phyloP scores from a whole-genome alignment of 2,113 vertebrate species.

The Cebidichthys violaceus region DNA sequence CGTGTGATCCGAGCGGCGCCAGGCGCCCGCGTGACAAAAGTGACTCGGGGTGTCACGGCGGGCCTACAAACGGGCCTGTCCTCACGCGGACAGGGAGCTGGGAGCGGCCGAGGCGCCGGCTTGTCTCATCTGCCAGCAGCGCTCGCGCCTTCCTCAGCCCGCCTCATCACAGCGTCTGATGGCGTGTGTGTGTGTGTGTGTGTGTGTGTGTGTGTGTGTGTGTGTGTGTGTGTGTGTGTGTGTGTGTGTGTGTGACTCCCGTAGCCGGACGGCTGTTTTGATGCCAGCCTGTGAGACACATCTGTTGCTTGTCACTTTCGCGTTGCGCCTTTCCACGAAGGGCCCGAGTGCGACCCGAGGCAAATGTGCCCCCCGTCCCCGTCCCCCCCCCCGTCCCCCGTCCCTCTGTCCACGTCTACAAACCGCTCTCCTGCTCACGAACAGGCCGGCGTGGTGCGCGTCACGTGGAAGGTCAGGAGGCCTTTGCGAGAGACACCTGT shows the following conservation, averaged over 20 bases:
- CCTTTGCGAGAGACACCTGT: constrained; percentile 35
- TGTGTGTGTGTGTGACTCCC: no score
- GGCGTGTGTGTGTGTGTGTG: constrained; percentile 29
- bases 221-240: no score
- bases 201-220: no score
- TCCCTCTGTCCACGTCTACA: constrained; percentile 66
- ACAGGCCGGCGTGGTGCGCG: constrained; percentile 27
- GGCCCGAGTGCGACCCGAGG: constrained; percentile 43
- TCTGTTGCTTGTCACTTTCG: constrained; percentile 82
- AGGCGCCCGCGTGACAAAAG: constrained; percentile 71
- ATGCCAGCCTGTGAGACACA: constrained; percentile 77
- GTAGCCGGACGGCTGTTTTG: constrained; percentile 69
- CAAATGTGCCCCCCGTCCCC: constrained; percentile 24
- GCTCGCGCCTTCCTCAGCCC: not conserved
- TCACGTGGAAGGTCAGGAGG: constrained; percentile 44
- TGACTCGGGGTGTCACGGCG: constrained; percentile 74
- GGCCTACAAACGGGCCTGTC: constrained; percentile 72
- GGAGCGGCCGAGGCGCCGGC: constrained; percentile 72
- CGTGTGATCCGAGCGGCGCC: constrained; percentile 69
- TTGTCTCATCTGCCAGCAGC: constrained; percentile 74
- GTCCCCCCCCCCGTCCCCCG: not conserved
- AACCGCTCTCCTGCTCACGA: constrained; percentile 55
- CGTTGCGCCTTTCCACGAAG: constrained; percentile 58
- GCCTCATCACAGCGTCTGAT: constrained; percentile 73
- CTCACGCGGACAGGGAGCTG: constrained; percentile 74